Conservation (phyloP, 2,797 vertebrate species). For the Anguilla obscura region DNA sequence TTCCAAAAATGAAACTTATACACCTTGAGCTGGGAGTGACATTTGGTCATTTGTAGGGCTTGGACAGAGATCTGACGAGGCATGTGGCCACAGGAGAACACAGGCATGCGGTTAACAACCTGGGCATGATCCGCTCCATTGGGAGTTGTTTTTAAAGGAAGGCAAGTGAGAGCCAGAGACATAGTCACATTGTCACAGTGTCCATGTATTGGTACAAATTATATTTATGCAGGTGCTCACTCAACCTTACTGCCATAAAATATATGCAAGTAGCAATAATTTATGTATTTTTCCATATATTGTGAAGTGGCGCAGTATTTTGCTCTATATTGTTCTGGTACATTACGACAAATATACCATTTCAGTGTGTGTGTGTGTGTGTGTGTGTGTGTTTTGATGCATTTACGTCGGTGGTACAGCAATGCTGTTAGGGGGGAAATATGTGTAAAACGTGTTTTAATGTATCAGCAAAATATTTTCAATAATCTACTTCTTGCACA, state of each 20-base stretch:
- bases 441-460: neutral
- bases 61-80: conserved; percentile 4
- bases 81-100: conserved; percentile 13
- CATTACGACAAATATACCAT: neutral
- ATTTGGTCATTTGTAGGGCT: conserved; percentile 20
- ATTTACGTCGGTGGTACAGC: neutral
- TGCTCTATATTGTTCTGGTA: neutral
- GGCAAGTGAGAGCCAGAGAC: conserved; percentile 14
- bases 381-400: neutral
- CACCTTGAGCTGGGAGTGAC: conserved; percentile 16
- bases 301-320: neutral
- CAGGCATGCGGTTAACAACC: conserved; percentile 7
- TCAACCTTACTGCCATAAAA: neutral
- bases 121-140: neutral
- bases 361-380: neutral
- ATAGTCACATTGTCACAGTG: neutral
- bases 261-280: neutral
- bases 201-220: conserved; percentile 2
- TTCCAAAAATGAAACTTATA: conserved; percentile 27
- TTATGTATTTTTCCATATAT: neutral
- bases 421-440: neutral
- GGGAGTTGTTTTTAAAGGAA: conserved; percentile 1
- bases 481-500: neutral
- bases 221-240: conserved; percentile 7
- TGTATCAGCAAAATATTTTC: neutral